Conservation (phyloP, 2,888 invertebrate genomes). For the Stratiomys singularior region DNA sequence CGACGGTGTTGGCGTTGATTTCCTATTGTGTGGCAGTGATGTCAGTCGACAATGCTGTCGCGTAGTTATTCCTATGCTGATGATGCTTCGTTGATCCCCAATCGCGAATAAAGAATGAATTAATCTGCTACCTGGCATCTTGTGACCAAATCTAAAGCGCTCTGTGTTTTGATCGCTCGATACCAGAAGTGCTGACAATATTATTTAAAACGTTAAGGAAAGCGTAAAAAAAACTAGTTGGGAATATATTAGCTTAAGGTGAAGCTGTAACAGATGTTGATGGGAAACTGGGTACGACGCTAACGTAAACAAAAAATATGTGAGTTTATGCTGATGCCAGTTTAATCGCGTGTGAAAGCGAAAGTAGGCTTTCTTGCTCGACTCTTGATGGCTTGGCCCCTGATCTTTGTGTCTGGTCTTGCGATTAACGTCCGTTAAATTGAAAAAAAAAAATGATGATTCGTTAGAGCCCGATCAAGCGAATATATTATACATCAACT, state of each 20-base stretch:
- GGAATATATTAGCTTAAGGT: neutral
- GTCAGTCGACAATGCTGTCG: neutral
- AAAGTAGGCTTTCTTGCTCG: slow-evolving; percentile 32
- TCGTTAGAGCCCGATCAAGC: neutral
- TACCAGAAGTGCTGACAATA: neutral
- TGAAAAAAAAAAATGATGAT: neutral
- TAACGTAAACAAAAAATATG: slow-evolving; percentile 27
- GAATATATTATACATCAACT: neutral
- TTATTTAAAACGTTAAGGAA: neutral
- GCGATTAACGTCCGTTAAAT: neutral
- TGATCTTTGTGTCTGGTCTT: neutral
- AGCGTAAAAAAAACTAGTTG: neutral
- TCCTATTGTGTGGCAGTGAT: slow-evolving; percentile 17
- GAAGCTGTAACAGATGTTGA: neutral
- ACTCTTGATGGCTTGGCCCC: neutral
- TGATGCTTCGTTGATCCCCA: neutral
- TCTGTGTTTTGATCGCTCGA: neutral
- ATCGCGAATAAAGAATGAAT: neutral
- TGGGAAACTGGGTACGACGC: neutral
- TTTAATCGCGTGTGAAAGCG: slow-evolving; percentile 34
- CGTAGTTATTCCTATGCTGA: slow-evolving; percentile 3
- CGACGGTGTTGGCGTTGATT: neutral
- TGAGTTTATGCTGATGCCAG: slow-evolving; percentile 8
- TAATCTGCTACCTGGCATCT: neutral
- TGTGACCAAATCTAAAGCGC: neutral